A percentile compares a stretch with the other conserved stretches of the same genome.
Conservation (phyloP, 2,888 invertebrate species). For the Auanema freiburgensis region DNA sequence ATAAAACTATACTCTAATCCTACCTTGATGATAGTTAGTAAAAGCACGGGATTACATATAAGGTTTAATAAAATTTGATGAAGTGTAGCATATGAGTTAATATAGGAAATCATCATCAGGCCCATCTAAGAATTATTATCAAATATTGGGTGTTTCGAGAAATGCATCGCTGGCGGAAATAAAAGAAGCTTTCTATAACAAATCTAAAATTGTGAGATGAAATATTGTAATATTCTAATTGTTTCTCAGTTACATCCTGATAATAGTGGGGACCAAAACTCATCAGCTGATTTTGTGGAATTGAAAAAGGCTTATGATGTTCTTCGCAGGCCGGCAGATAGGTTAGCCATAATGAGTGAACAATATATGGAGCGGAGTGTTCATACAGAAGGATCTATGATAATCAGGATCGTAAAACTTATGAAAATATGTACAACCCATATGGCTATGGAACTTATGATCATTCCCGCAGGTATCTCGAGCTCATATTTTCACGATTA, state of each 20-base stretch:
- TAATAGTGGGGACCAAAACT: slow-evolving; percentile 28
- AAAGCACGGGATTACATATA: too few species aligned
- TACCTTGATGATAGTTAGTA: too few species aligned
- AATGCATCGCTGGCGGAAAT: slow-evolving; percentile 47
- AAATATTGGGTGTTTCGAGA: slow-evolving; percentile 48
- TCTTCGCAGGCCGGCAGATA: slow-evolving; percentile 49
- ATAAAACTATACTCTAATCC: too few species aligned
- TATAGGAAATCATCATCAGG: neutral
- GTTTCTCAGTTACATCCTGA: slow-evolving; percentile 54
- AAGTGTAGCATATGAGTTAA: too few species aligned
- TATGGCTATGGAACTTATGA: neutral
- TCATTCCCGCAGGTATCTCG: slow-evolving; percentile 14
- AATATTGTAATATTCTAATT: neutral
- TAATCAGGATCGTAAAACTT: slow-evolving; percentile 8
- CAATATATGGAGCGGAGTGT: too few species aligned
- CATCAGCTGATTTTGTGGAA: slow-evolving; percentile 48
- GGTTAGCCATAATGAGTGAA: slow-evolving; percentile 14
- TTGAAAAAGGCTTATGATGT: slow-evolving; percentile 52
- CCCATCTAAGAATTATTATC: slow-evolving; percentile 25
- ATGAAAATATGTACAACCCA: slow-evolving; percentile 12
- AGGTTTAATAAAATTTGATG: too few species aligned
- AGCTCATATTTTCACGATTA: slow-evolving; percentile 9
- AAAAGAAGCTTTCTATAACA: slow-evolving; percentile 56
- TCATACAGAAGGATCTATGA: too few species aligned
- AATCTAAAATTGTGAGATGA: slow-evolving; percentile 49